Evolutionary conservation across 2,797 vertebrate genomes (phyloP), one percentile per base, ranked within the genome.

Genomic region (Rhinichthys osculus): DNA sequence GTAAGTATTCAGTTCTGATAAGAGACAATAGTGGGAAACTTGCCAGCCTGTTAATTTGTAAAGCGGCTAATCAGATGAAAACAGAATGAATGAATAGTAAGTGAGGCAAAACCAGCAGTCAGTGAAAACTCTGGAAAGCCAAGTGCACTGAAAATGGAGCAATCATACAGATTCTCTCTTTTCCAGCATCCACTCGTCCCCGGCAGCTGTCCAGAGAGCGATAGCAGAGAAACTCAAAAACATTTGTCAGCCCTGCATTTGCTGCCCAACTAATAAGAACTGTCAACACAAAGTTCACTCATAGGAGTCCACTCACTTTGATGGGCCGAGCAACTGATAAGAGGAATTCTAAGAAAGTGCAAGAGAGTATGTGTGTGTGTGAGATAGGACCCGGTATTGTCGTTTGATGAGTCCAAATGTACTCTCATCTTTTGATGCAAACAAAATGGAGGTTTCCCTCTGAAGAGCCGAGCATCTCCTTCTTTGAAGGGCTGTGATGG

Each of bases 401-500:
- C 35, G 44, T 89, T 90, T 91, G 91, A 93, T 89, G 87, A 89
- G 87, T 54, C 67, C 84, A 83, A 81, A 86, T 81, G 27, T 83
- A 85, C 42, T 88, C 73, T 87, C 88, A 86, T 62, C 67, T 88
- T 82, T 87, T 79, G 83, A 87, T 81, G 77, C 69, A 80, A 80
- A 81, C 71, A 77, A 84, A 85, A 85, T 87, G 70, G 77, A 74
- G 70, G 59, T 71, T 50, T 84, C 81, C 87, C 10, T 35, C 92
- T 83, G 81, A 83, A 87, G 91, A 92, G 91, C 90, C 54, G 35
- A 57, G 40, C 23, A 76, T 50, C 54, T 64, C 69, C 38, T 69
- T 19, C 66, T 62, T 80, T 81, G 82, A 77, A 50, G 50, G 47
- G 72, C 54, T 33, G 47, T 44, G n/a, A 67, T 44, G 67, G 64